Evolutionary conservation across 2,888 invertebrate species (phyloP).

Genomic region (Drosophila borealis): DNA sequence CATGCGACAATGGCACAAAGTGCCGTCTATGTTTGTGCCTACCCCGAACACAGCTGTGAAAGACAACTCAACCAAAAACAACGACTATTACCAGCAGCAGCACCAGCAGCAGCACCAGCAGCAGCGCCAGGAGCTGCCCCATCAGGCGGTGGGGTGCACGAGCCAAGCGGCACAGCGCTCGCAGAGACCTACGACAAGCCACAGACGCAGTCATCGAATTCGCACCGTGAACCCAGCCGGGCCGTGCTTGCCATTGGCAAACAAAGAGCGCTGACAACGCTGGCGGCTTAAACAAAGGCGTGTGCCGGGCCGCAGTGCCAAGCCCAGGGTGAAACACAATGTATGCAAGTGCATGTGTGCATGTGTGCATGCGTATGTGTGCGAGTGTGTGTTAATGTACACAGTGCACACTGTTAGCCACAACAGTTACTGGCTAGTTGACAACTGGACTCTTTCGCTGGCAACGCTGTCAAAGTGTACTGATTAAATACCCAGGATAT

Average conservation of each 20-base stretch:
- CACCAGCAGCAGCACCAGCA: constrained; percentile 19
- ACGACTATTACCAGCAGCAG: constrained; percentile 56
- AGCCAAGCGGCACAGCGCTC: constrained; percentile 9
- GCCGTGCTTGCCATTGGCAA: constrained; percentile 24
- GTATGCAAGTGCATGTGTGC: constrained; percentile 11
- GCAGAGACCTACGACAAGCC: constrained; percentile 48
- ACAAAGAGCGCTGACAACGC: constrained; percentile 41
- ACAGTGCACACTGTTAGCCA: constrained; percentile 20
- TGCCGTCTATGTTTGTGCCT: constrained; percentile 9
- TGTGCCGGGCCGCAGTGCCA: constrained; percentile 29
- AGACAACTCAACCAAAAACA: constrained; percentile 42
- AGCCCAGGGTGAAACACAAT: constrained; percentile 31
- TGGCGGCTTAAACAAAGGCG: constrained; percentile 56
- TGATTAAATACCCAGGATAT: constrained; percentile 8
- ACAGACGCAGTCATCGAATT: constrained; percentile 60
- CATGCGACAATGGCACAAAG: constrained; percentile 49
- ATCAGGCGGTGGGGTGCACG: background rate
- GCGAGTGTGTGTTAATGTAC: constrained; percentile 5
- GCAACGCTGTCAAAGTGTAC: constrained; percentile 26
- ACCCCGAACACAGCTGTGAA: constrained; percentile 31
- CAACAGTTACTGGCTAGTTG: constrained; percentile 41
- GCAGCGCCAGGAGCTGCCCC: constrained; percentile 1
- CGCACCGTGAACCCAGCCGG: constrained; percentile 33
- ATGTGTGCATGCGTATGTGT: background rate
- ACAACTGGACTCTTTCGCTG: constrained; percentile 29